Evolutionary conservation across 2,113 vertebrate genomes (phyloP).

Genomic region (Microtus ochrogaster): DNA sequence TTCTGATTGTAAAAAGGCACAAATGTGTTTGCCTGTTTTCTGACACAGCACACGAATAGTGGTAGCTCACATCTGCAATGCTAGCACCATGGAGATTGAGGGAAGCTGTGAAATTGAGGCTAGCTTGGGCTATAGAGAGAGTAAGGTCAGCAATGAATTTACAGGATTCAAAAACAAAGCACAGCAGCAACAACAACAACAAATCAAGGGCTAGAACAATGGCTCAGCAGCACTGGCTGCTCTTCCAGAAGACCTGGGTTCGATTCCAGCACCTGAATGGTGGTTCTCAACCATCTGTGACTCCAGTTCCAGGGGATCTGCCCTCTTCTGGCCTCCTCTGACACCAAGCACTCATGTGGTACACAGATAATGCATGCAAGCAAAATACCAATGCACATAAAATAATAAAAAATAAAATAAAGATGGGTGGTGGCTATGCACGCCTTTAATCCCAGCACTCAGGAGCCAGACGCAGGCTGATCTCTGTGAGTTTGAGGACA

Average conservation of each 20-base stretch:
- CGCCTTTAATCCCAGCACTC: not conserved
- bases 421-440: too few relatives aligned
- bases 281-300: not conserved
- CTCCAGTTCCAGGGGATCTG: not conserved
- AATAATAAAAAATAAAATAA: not conserved
- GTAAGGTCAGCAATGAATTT: too few relatives aligned
- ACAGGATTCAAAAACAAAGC: not conserved
- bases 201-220: not conserved
- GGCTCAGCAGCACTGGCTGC: not conserved
- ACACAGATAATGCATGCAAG: not conserved
- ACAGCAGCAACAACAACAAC: not conserved
- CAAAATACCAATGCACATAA: not conserved
- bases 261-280: not conserved
- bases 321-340: not conserved
- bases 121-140: not conserved
- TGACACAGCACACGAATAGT: not conserved
- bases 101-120: not conserved
- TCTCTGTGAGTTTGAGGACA: not conserved
- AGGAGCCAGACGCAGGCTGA: not conserved
- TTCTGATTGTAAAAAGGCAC: not conserved
- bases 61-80: not conserved
- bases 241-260: not conserved
- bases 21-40: not conserved
- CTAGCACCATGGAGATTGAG: not conserved
- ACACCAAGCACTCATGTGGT: not conserved